Percentiles rank a stretch among this genome's conserved stretches.
Evolutionary conservation across 2,888 invertebrate genomes (phyloP).

Genomic region (Lepetodrilus schrolli): DNA sequence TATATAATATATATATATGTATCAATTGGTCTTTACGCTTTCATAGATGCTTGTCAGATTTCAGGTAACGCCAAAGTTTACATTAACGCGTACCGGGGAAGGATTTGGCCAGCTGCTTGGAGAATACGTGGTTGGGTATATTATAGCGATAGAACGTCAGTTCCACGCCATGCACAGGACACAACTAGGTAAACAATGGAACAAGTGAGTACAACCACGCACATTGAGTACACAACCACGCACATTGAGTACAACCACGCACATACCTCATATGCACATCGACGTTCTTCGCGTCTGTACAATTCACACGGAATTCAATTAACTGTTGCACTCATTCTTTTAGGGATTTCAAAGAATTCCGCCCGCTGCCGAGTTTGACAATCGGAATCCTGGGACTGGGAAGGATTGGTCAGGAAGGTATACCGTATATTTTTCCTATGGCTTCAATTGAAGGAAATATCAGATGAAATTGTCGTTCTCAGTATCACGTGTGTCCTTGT

Average conservation of each 20-base stretch:
- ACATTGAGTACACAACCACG: too few relatives aligned
- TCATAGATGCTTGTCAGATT: background rate
- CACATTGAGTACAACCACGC: too few relatives aligned
- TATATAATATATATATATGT: background rate
- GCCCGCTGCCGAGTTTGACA: slow-evolving; percentile 76
- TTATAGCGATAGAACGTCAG: slow-evolving; percentile 55
- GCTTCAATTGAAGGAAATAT: too few relatives aligned
- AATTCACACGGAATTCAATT: too few relatives aligned
- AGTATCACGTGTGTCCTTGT: too few relatives aligned
- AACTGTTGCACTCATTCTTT: too few relatives aligned
- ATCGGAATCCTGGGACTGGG: slow-evolving; percentile 79
- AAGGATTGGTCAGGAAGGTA: slow-evolving; percentile 78
- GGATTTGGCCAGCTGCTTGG: slow-evolving; percentile 54
- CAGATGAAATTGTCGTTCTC: too few relatives aligned
- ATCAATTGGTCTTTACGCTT: background rate
- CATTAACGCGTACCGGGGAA: slow-evolving; percentile 49
- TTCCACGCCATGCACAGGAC: slow-evolving; percentile 42
- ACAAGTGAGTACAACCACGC: slow-evolving; percentile 50
- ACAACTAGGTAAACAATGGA: slow-evolving; percentile 52
- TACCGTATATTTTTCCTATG: too few relatives aligned
- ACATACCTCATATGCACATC: too few relatives aligned
- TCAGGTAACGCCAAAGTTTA: slow-evolving; percentile 45
- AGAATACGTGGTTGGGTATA: slow-evolving; percentile 61
- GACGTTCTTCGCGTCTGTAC: too few relatives aligned
- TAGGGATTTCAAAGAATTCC: slow-evolving; percentile 45